phyloP scores from a whole-genome alignment of 2,113 vertebrate species.

The Rattus norvegicus region DNA sequence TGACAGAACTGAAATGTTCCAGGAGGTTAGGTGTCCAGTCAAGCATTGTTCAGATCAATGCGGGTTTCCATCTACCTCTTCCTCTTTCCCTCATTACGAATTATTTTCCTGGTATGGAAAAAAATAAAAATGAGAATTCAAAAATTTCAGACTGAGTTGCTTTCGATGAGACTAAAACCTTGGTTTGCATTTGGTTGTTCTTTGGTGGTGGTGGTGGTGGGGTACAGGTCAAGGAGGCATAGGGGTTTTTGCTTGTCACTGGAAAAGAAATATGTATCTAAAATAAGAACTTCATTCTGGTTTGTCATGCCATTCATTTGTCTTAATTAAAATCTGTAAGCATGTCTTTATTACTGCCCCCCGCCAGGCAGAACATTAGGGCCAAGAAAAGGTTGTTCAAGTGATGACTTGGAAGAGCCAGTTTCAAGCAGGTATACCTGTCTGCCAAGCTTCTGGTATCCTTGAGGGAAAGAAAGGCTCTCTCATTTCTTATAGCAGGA shows the following conservation, averaged over 20 bases:
- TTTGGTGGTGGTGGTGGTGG: not conserved
- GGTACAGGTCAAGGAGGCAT: not conserved
- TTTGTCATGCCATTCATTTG: not conserved
- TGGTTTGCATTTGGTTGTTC: not conserved
- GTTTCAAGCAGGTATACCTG: not conserved
- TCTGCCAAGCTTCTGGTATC: not conserved
- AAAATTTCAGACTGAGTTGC: not conserved
- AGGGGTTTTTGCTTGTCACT: not conserved
- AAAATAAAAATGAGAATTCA: not conserved
- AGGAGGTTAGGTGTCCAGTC: not conserved
- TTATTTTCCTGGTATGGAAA: constrained; percentile 15
- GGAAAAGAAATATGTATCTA: not conserved
- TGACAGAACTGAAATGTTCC: not conserved
- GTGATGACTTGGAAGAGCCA: not conserved
- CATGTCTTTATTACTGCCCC: not conserved
- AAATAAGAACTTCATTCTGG: not conserved
- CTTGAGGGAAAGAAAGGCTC: not conserved
- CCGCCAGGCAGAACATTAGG: not conserved
- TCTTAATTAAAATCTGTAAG: not conserved
- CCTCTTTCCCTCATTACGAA: not conserved
- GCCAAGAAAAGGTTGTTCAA: not conserved
- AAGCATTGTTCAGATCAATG: fast-evolving
- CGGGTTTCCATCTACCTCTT: not conserved
- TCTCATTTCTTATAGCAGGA: not conserved
- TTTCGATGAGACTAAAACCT: not conserved